Conservation (phyloP, 2,888 invertebrate genomes). For the Melanostoma mellinum region DNA sequence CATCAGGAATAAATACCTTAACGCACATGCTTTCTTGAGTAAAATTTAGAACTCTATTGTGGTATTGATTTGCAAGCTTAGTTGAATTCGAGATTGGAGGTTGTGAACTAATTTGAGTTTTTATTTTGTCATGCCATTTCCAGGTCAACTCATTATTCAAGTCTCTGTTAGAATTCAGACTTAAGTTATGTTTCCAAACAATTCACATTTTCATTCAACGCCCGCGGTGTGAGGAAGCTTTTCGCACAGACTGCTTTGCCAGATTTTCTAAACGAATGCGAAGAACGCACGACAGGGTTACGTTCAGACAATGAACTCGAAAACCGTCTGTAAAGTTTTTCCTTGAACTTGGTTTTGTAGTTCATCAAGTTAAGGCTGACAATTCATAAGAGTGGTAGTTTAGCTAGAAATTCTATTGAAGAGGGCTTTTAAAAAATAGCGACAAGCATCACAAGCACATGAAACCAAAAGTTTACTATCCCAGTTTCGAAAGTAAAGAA, state of each 20-base stretch:
- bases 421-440: too few relatives aligned
- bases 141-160: conserved; percentile 35
- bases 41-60: conserved; percentile 18
- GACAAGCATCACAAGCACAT: too few relatives aligned
- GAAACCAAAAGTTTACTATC: too few relatives aligned
- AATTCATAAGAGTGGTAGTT: too few relatives aligned
- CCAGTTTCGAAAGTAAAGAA: too few relatives aligned
- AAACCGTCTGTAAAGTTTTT: conserved; percentile 19
- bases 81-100: conserved; percentile 21
- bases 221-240: conserved; percentile 11
- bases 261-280: conserved; percentile 2
- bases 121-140: conserved; percentile 25
- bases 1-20: conserved; percentile 26
- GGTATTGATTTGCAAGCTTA: conserved; percentile 41
- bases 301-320: conserved; percentile 11
- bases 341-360: conserved; percentile 7
- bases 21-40: conserved; percentile 46
- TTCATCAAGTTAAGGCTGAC: conserved; percentile 24
- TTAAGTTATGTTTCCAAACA: conserved; percentile 1
- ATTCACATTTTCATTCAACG: conserved; percentile 1
- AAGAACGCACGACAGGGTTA: conserved; percentile 20
- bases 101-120: conserved; percentile 14
- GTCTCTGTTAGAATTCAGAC: conserved; percentile 7
- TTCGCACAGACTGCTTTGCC: background rate
- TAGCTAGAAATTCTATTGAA: too few relatives aligned